Conservation (phyloP, 2,888 invertebrate genomes). For the Catocala fraxini region DNA sequence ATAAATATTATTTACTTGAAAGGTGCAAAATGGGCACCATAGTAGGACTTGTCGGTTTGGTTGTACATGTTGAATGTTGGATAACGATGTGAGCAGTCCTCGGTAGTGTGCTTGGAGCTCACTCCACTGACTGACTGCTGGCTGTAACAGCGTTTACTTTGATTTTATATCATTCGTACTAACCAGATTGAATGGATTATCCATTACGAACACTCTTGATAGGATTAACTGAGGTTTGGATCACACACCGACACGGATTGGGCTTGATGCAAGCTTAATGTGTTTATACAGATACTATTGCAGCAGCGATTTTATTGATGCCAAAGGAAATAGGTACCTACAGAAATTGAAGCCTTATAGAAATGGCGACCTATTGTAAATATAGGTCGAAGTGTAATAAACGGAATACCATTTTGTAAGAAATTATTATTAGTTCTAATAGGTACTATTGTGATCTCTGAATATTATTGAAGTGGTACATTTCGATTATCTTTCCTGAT, state of each 20-base stretch:
- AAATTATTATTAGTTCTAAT: too few species aligned
- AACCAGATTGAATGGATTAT: slow-evolving; percentile 81
- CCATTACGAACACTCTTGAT: slow-evolving; percentile 73
- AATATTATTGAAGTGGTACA: too few species aligned
- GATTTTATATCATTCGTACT: slow-evolving; percentile 75
- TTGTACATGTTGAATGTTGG: slow-evolving; percentile 71
- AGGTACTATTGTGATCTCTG: too few species aligned
- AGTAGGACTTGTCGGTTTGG: slow-evolving; percentile 67
- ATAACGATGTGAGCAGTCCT: slow-evolving; percentile 79
- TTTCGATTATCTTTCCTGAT: too few species aligned
- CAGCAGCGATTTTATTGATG: slow-evolving; percentile 17
- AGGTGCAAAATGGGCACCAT: slow-evolving; percentile 78
- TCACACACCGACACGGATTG: slow-evolving; percentile 73
- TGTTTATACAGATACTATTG: slow-evolving; percentile 25
- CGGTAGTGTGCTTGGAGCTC: slow-evolving; percentile 73
- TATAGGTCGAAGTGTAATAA: background rate
- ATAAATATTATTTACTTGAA: slow-evolving; percentile 67
- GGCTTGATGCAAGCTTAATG: slow-evolving; percentile 52
- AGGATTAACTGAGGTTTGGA: slow-evolving; percentile 76
- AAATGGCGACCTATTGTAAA: background rate
- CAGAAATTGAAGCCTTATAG: slow-evolving; percentile 48
- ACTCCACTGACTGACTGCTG: slow-evolving; percentile 85
- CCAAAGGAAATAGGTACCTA: slow-evolving; percentile 24
- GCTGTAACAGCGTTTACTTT: slow-evolving; percentile 23
- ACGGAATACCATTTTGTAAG: too few species aligned